Conservation (phyloP, 2,113 vertebrate species). For the Glaucomys volans region DNA sequence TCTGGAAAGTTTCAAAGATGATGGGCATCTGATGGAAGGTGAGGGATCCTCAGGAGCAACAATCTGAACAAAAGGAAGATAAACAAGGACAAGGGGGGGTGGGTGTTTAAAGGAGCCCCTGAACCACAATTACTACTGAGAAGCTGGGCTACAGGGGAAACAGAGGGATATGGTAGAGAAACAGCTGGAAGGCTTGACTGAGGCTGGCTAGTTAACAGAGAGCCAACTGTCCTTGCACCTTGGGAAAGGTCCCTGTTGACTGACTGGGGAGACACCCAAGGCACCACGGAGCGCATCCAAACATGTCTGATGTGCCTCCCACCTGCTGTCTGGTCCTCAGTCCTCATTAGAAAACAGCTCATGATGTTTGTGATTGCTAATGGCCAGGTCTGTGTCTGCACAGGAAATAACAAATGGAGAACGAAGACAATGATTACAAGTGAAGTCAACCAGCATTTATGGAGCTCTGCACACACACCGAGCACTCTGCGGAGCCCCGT, state of each 20-base stretch:
- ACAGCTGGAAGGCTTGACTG: background rate
- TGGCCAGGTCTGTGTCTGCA: background rate
- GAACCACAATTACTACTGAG: background rate
- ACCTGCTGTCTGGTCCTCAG: background rate
- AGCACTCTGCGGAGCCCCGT: background rate
- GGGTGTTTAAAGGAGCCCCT: fast-evolving
- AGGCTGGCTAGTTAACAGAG: background rate
- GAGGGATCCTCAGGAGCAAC: background rate
- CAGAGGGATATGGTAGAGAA: background rate
- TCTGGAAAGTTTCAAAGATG: background rate
- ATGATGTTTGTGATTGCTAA: background rate
- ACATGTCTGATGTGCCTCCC: background rate
- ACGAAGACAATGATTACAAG: background rate
- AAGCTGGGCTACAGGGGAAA: background rate
- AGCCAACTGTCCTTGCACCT: background rate
- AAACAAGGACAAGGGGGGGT: background rate
- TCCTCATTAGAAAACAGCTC: background rate
- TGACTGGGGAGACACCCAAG: background rate
- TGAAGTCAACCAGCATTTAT: background rate
- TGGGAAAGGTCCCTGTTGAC: background rate
- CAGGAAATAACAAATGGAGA: background rate
- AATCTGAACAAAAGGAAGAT: background rate
- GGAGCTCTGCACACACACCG: background rate
- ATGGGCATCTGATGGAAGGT: background rate
- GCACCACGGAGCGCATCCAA: background rate